Percentiles rank a stretch among this genome's conserved stretches.
These are phyloP conservation scores for Atethmia centrago DNA, from an alignment of 2,888 invertebrate genomes.

Conservation along the genomic window DNA sequence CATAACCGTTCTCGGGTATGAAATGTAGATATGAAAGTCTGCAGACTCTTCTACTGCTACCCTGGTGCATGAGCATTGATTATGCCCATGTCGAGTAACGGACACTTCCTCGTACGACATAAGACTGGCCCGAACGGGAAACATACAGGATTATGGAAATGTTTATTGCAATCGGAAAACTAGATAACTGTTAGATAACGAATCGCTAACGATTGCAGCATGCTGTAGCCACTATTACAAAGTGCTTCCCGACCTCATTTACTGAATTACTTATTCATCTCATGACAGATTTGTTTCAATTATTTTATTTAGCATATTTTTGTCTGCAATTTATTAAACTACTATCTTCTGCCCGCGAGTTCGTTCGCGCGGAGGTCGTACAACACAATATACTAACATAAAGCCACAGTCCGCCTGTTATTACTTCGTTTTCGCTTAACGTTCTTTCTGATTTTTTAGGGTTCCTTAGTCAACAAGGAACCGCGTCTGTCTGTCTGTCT, in stretches of 20 bases:
- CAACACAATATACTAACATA: too few species aligned
- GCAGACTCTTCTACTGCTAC: conserved; percentile 12
- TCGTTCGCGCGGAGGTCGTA: too few species aligned
- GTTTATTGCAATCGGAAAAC: conserved; percentile 55
- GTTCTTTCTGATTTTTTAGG: too few species aligned
- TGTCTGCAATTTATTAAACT: too few species aligned
- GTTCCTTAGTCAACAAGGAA: too few species aligned
- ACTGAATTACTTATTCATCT: conserved; percentile 1
- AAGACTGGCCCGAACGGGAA: conserved; percentile 38
- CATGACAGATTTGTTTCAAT: conserved; percentile 7
- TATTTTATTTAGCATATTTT: neutral
- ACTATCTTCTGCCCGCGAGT: too few species aligned
- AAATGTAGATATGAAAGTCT: neutral
- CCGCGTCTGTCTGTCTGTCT: too few species aligned
- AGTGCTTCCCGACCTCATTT: conserved; percentile 39
- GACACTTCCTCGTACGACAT: conserved; percentile 33
- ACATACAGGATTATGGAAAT: conserved; percentile 45
- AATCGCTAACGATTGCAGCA: conserved; percentile 9
- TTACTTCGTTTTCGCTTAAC: too few species aligned
- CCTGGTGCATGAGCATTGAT: conserved; percentile 27
- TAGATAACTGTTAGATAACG: conserved; percentile 46
- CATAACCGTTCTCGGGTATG: neutral
- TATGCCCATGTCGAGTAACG: neutral
- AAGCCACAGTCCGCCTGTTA: too few species aligned
- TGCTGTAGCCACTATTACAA: neutral